Evolutionary conservation across 2,888 invertebrate genomes (phyloP).

Genomic region (Dasysyrphus albostriatus): DNA sequence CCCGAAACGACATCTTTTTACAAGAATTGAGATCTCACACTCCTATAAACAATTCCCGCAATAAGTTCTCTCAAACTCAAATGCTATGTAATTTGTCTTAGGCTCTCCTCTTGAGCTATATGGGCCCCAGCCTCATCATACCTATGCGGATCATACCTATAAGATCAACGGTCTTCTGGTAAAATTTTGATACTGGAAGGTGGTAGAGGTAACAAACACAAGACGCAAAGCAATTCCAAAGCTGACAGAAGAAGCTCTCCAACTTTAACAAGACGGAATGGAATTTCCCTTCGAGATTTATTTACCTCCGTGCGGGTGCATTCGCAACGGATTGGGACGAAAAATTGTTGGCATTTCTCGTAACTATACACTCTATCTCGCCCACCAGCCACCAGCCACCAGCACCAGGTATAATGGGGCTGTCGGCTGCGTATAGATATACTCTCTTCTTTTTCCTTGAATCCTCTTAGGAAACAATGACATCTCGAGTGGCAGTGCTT

Average conservation of each 20-base stretch:
- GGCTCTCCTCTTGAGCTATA: conserved; percentile 12
- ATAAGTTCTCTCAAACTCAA: conserved; percentile 52
- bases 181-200: neutral
- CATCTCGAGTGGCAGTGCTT: conserved; percentile 41
- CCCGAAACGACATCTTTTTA: conserved; percentile 4
- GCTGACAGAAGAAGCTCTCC: conserved; percentile 29
- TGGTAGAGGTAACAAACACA: neutral
- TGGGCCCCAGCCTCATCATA: neutral
- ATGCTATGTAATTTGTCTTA: conserved; percentile 58
- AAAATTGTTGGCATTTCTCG: conserved; percentile 41
- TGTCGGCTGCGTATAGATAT: neutral
- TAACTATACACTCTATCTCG: neutral
- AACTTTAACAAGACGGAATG: conserved; percentile 39
- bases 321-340: conserved; percentile 27
- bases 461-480: conserved; percentile 58
- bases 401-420: neutral
- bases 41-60: conserved; percentile 27
- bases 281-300: conserved; percentile 52
- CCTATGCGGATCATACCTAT: neutral
- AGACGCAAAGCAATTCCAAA: conserved; percentile 21
- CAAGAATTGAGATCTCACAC: conserved; percentile 7
- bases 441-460: neutral
- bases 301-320: conserved; percentile 41
- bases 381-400: too few species aligned
- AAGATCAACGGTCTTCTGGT: conserved; percentile 51